Conservation (phyloP, 1,140 invertebrate species). For the Euwallacea similis region DNA sequence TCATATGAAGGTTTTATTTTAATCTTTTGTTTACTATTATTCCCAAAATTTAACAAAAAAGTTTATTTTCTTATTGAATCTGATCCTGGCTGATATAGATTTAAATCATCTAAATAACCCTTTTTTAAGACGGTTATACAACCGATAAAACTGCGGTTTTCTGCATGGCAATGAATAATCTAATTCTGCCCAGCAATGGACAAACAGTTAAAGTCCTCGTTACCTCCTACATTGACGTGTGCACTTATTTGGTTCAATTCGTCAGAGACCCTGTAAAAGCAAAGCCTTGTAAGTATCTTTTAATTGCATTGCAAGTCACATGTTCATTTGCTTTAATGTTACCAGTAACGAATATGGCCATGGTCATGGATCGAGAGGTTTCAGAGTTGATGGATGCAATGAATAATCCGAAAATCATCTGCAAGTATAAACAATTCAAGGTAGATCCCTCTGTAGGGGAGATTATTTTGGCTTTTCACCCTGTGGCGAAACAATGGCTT, state of each 20-base stretch:
- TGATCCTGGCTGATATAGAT: no score
- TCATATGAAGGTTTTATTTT: no score
- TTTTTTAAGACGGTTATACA: constrained; percentile 41
- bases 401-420: constrained; percentile 33
- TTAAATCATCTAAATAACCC: no score
- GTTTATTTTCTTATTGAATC: no score
- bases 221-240: constrained; percentile 37
- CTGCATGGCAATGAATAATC: constrained; percentile 21
- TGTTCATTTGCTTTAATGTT: neutral
- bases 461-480: constrained; percentile 40
- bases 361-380: constrained; percentile 32
- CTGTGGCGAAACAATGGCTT: constrained; percentile 27
- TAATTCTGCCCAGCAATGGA: constrained; percentile 29
- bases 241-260: constrained; percentile 41
- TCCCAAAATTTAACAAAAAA: no score
- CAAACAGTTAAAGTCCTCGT: constrained; percentile 34
- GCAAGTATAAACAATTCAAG: constrained; percentile 41
- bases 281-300: constrained; percentile 21
- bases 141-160: constrained; percentile 40
- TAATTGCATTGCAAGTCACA: neutral
- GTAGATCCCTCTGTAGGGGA: constrained; percentile 41
- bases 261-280: constrained; percentile 29
- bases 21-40: no score
- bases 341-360: neutral
- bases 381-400: constrained; percentile 32